Conservation (phyloP, 2,888 invertebrate species). For the Ethmia dodecea region DNA sequence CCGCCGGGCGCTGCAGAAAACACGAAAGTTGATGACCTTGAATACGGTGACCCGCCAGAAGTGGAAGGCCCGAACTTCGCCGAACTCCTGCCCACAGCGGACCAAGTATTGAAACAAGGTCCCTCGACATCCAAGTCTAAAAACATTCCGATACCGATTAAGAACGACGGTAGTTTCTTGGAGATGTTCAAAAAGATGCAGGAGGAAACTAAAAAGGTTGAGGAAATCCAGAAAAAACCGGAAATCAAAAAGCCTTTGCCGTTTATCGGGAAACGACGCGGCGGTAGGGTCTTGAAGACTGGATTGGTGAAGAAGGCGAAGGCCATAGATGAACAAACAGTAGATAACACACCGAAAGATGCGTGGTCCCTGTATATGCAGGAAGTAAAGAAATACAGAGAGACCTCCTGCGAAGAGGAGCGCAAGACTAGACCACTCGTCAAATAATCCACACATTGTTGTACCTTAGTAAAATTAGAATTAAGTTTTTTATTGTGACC, state of each 20-base stretch:
- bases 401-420: slow-evolving; percentile 94
- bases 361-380: slow-evolving; percentile 96
- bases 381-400: slow-evolving; percentile 95
- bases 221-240: slow-evolving; percentile 50
- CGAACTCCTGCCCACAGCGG: slow-evolving; percentile 43
- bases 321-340: slow-evolving; percentile 78
- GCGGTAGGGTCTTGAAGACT: slow-evolving; percentile 92
- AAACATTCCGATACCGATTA: slow-evolving; percentile 81
- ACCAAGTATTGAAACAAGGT: slow-evolving; percentile 39
- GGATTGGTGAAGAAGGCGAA: slow-evolving; percentile 93
- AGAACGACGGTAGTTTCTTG: slow-evolving; percentile 93
- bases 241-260: slow-evolving; percentile 67
- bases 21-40: slow-evolving; percentile 48
- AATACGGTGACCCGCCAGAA: slow-evolving; percentile 66
- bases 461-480: slow-evolving; percentile 17
- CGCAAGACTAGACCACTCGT: slow-evolving; percentile 93
- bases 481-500: slow-evolving; percentile 40
- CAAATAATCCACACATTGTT: slow-evolving; percentile 77
- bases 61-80: slow-evolving; percentile 68
- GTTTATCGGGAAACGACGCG: slow-evolving; percentile 87
- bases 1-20: slow-evolving; percentile 61
- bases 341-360: slow-evolving; percentile 84
- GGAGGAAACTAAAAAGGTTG: slow-evolving; percentile 74
- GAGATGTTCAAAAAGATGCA: slow-evolving; percentile 96
- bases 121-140: slow-evolving; percentile 67